Evolutionary conservation across 30 jellyfish, hydroid and myxozoan species (phyloP).

Genomic region (Aurelia sp.): DNA sequence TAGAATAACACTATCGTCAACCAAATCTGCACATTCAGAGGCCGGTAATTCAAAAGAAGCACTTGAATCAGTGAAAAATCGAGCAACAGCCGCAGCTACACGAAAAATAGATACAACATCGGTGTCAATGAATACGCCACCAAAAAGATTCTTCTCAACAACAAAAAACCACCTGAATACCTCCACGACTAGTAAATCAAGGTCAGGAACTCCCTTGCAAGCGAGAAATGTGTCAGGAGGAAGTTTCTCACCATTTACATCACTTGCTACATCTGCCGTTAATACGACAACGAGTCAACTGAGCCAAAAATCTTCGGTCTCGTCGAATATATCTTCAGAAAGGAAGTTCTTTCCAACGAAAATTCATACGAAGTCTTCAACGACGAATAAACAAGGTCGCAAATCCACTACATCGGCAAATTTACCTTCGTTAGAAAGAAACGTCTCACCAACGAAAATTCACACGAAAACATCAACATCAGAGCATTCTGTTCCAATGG

Average conservation of each 20-base stretch:
- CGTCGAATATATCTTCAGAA: not conserved
- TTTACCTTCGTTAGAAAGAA: not conserved
- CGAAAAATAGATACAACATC: not conserved
- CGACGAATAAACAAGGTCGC: too few species aligned
- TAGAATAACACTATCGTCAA: not conserved
- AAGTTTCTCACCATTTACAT: too few species aligned
- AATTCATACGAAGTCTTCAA: too few species aligned
- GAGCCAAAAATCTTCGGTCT: not conserved
- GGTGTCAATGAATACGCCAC: not conserved
- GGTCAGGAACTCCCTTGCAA: too few species aligned
- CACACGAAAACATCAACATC: not conserved
- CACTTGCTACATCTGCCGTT: not conserved
- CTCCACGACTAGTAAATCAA: not conserved
- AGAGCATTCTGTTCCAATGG: not conserved
- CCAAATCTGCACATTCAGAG: not conserved
- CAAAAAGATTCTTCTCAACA: not conserved
- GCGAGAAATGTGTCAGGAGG: too few species aligned
- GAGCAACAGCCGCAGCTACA: too few species aligned
- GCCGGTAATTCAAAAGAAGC: not conserved
- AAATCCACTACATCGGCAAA: not conserved
- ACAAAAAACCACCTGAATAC: not conserved
- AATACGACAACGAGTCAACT: not conserved
- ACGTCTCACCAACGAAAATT: not conserved
- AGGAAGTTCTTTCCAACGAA: too few species aligned
- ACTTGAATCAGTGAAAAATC: not conserved